Evolutionary conservation across 2,113 vertebrate species (phyloP).

Genomic region (Myodes glareolus): DNA sequence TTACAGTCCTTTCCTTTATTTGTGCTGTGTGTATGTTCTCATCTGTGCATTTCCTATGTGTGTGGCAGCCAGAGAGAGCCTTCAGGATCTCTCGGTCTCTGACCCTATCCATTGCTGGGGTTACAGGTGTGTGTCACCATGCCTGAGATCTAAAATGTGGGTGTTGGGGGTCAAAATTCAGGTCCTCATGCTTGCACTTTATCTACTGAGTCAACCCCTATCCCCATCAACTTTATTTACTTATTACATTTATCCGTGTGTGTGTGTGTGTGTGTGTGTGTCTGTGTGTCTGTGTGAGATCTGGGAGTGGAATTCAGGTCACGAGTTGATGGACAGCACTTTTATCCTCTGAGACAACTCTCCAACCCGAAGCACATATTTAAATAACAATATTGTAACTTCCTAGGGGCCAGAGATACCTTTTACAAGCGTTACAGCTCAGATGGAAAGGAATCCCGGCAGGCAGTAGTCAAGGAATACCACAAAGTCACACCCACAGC

Average conservation of each 20-base stretch:
- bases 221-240: neutral
- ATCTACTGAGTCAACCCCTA: neutral
- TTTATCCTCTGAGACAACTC: neutral
- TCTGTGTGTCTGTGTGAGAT: neutral
- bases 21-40: neutral
- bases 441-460: neutral
- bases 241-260: neutral
- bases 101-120: neutral
- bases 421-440: neutral
- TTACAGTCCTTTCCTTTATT: neutral
- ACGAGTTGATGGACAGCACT: neutral
- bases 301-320: neutral
- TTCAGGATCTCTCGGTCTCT: too few relatives aligned
- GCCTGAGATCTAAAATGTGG: too few relatives aligned
- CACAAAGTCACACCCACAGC: too few relatives aligned
- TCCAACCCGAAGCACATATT: neutral
- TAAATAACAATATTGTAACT: neutral
- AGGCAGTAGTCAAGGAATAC: too few relatives aligned
- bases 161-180: neutral
- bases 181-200: neutral
- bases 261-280: neutral
- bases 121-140: neutral
- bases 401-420: neutral
- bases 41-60: neutral
- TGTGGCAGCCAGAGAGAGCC: neutral